Evolutionary conservation across 2,113 vertebrate genomes (phyloP), one percentile per base, ranked within the genome.

Genomic region (Ictalurus punctatus): DNA sequence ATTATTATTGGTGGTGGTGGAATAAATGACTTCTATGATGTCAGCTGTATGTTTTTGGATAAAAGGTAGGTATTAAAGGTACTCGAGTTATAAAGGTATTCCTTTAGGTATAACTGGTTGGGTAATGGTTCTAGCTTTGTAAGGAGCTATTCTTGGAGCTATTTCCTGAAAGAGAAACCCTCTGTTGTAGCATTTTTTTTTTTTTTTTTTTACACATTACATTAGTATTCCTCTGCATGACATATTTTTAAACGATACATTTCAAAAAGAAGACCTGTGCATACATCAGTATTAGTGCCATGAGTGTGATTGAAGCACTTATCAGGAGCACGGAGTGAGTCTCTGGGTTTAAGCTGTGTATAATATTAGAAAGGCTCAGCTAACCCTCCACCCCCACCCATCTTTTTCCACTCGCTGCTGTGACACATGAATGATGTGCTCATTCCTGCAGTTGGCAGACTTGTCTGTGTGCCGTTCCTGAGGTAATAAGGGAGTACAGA

Each of bases 361-460:
- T 95, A 95, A 95, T 94, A 93, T 91, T 95, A 94, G 92, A 69
- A 87, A 83, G 84, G 87, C 71, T 92, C 67, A 74, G 85, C 83
- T 76, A 89, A 84, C 69, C 92, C 92, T 90, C 91, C 92, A 92
- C 87, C 76, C 74, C 78, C 86, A 85, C 87, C 69, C 89, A 88
- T 89, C 87, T 85, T 71, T 89, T 89, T 85, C 83, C 87, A 52
- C 54, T 92, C 90, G 84, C 85, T 69, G 88, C 83, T 65, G 76
- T 93, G 94, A 95, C 93, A 93, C 85, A 92, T 94, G 92, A 94
- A 90, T 93, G 94, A 94, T 92, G 86, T 58, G 9, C 87, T 86
- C 73, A 78, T 93, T 94, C 92, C 89, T 88, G 91, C 90, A 79
- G 63, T 58, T 92, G 92, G 92, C 94, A 94, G 91, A 90, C 85